Evolutionary conservation across 2,797 vertebrate species (phyloP).

Genomic region (Coreius guichenoti): DNA sequence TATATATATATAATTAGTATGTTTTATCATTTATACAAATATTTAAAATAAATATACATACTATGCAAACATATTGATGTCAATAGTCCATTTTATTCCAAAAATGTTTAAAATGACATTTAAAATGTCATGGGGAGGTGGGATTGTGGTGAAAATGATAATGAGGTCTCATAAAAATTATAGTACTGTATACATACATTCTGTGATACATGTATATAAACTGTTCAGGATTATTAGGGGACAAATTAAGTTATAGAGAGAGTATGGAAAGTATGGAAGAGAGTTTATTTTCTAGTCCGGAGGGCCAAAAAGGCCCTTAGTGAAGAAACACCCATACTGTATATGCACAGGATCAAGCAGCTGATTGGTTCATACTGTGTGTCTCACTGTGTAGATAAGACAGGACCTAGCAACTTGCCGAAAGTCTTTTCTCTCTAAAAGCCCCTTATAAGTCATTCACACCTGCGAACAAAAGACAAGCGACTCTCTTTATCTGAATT

Average conservation of each 20-base stretch:
- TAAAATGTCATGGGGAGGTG: too few relatives aligned
- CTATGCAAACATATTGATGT: too few relatives aligned
- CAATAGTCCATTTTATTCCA: too few relatives aligned
- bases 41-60: too few relatives aligned
- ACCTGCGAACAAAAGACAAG: constrained; percentile 15
- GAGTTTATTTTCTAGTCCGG: not conserved
- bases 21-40: too few relatives aligned
- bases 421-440: constrained; percentile 25
- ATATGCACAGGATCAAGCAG: not conserved
- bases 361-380: constrained; percentile 22
- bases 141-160: too few relatives aligned
- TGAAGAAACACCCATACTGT: not conserved
- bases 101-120: too few relatives aligned
- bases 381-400: constrained; percentile 9
- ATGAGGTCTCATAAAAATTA: too few relatives aligned
- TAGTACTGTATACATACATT: too few relatives aligned
- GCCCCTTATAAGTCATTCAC: constrained; percentile 10
- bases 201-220: not conserved
- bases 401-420: constrained; percentile 7
- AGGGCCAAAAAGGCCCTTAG: not conserved
- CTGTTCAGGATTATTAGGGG: not conserved
- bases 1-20: too few relatives aligned
- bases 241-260: not conserved
- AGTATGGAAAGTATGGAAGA: not conserved
- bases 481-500: constrained; percentile 25